phyloP scores from a whole-genome alignment of 1,140 invertebrate genomes.

The Panulirus ornatus region DNA sequence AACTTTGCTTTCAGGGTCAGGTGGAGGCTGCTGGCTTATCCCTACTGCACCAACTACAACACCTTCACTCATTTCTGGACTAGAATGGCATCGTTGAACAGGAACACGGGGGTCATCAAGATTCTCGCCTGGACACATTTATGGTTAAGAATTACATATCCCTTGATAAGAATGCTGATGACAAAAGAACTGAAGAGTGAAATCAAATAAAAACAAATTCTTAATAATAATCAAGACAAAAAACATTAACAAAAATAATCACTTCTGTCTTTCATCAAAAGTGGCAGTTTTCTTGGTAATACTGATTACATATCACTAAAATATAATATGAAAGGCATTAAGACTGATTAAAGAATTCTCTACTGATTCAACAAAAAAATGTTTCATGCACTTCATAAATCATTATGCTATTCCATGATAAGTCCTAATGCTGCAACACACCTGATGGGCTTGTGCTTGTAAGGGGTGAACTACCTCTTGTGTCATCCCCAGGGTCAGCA shows the following conservation, averaged over 20 bases:
- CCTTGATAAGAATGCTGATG: neutral
- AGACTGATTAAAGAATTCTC: too few species aligned
- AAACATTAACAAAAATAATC: too few species aligned
- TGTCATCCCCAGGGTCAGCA: conserved; percentile 54
- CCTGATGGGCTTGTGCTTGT: conserved; percentile 35
- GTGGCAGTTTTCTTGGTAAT: too few species aligned
- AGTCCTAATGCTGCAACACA: neutral
- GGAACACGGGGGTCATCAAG: conserved; percentile 76
- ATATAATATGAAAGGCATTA: too few species aligned
- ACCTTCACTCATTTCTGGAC: conserved; percentile 89
- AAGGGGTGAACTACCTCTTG: conserved; percentile 53
- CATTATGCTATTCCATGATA: neutral
- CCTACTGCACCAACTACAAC: conserved; percentile 44
- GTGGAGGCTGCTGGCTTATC: neutral
- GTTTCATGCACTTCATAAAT: too few species aligned
- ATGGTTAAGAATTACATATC: neutral
- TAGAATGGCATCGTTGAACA: conserved; percentile 91
- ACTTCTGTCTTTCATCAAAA: too few species aligned
- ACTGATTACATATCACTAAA: too few species aligned
- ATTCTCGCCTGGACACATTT: conserved; percentile 37
- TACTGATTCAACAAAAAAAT: too few species aligned
- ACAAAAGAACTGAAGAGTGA: neutral
- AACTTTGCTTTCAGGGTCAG: neutral
- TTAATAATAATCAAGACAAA: neutral
- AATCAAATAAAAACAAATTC: neutral